A percentile compares a stretch with the other conserved stretches of the same genome.
Evolutionary conservation across 2,888 invertebrate genomes (phyloP).

Genomic region (Theodoxus fluviatilis): DNA sequence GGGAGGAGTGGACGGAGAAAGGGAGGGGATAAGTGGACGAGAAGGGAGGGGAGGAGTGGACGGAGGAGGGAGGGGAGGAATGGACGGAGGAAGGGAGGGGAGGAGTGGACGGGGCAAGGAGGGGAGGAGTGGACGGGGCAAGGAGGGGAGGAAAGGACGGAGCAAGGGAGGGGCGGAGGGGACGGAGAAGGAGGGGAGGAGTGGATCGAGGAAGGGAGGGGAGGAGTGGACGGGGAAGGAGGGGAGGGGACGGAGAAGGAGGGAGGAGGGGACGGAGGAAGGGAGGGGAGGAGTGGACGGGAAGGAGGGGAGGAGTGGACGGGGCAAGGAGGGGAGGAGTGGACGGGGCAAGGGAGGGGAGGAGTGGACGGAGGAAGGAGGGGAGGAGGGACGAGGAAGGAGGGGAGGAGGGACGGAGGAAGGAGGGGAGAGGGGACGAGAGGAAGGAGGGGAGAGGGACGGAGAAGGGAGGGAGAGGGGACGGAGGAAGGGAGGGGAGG

Average conservation of each 20-base stretch:
- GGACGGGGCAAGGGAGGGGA: conserved; percentile 7
- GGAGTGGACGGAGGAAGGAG: not conserved
- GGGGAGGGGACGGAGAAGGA: not conserved
- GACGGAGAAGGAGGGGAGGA: not conserved
- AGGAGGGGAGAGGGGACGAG: too few relatives aligned
- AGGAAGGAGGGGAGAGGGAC: too few relatives aligned
- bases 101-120: not conserved
- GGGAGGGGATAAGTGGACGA: not conserved
- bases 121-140: not conserved
- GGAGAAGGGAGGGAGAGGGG: too few relatives aligned
- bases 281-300: not conserved
- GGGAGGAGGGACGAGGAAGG: not conserved
- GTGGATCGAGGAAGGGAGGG: not conserved
- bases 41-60: not conserved
- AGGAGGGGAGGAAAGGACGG: not conserved
- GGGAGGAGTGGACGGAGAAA: conserved; percentile 11
- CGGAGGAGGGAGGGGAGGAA: not conserved
- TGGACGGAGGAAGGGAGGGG: not conserved
- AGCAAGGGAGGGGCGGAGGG: not conserved
- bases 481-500: too few relatives aligned
- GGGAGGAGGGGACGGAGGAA: not conserved
- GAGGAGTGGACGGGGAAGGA: conserved; percentile 1
- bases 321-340: not conserved
- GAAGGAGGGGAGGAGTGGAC: not conserved
- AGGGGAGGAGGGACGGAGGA: not conserved